Percentiles rank a stretch among this genome's conserved stretches.
Evolutionary conservation across 2,113 vertebrate species (phyloP).

Genomic region (Pluvianellus socialis): DNA sequence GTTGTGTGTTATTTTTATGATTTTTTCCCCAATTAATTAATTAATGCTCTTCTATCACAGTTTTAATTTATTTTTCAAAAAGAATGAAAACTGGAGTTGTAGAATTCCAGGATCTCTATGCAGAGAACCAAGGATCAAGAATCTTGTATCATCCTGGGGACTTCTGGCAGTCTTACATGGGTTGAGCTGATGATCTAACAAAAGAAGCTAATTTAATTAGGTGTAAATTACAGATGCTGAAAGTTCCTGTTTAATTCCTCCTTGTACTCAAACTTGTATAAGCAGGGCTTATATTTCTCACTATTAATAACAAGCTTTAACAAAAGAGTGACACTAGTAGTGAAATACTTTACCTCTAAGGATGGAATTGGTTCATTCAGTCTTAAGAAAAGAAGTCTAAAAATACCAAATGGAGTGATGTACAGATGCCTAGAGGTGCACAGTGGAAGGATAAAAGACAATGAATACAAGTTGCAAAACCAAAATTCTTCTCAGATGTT

Average conservation of each 20-base stretch:
- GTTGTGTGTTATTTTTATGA: background rate
- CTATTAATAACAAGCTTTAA: background rate
- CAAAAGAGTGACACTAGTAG: background rate
- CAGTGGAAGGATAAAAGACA: background rate
- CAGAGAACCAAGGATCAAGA: background rate
- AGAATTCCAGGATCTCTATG: rapidly evolving
- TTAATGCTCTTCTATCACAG: background rate
- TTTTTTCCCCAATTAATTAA: background rate
- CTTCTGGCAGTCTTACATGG: background rate
- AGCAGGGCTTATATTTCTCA: background rate
- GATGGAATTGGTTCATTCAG: background rate
- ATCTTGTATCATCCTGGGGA: background rate
- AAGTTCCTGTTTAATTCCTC: background rate
- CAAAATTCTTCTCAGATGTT: background rate
- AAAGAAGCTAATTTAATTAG: background rate
- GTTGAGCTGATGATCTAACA: background rate
- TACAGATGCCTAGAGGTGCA: background rate
- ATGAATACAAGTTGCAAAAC: background rate
- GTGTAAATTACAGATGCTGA: background rate
- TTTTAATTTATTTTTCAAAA: background rate
- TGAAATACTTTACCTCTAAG: background rate
- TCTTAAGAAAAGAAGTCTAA: background rate
- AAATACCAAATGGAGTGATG: background rate
- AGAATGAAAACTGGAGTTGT: background rate
- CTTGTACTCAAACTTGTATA: background rate